phyloP scores from a whole-genome alignment of 1,140 invertebrate genomes.

The Trissolcus basalis region DNA sequence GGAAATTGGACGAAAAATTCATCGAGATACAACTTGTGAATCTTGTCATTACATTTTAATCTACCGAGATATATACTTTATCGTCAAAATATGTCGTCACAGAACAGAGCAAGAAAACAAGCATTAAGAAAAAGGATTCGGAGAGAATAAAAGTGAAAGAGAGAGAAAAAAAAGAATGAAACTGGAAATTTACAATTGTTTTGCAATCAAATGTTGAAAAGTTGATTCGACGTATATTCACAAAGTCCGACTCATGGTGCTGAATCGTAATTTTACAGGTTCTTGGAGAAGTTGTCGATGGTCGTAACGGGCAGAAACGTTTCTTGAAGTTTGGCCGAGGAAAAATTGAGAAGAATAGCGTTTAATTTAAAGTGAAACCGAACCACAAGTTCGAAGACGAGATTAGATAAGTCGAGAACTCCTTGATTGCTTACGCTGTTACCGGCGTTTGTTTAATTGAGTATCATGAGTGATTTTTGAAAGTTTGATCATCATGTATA shows the following conservation, averaged over 20 bases:
- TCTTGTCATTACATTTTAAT: too few species aligned
- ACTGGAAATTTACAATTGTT: conserved; percentile 17
- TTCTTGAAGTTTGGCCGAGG: conserved; percentile 34
- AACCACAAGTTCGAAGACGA: conserved; percentile 50
- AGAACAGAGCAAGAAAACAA: too few species aligned
- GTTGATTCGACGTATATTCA: conserved; percentile 32
- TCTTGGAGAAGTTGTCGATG: conserved; percentile 56
- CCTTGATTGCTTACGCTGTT: conserved; percentile 43
- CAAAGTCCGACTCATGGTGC: conserved; percentile 45
- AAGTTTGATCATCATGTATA: conserved; percentile 2
- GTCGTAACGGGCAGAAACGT: conserved; percentile 44
- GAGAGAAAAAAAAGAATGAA: too few species aligned
- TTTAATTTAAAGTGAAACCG: conserved; percentile 51
- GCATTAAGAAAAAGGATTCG: too few species aligned
- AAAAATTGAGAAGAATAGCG: conserved; percentile 53
- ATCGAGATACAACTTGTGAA: too few species aligned
- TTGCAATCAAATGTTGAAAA: conserved; percentile 53
- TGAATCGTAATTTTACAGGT: conserved; percentile 57
- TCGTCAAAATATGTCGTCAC: too few species aligned
- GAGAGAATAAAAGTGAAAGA: too few species aligned
- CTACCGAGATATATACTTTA: too few species aligned
- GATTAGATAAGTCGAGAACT: conserved; percentile 47
- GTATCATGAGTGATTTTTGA: conserved; percentile 38
- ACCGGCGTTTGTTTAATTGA: conserved; percentile 41
- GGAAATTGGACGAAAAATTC: too few species aligned